Evolutionary conservation across 2,113 vertebrate genomes (phyloP).

Genomic region (Oceanites oceanicus): DNA sequence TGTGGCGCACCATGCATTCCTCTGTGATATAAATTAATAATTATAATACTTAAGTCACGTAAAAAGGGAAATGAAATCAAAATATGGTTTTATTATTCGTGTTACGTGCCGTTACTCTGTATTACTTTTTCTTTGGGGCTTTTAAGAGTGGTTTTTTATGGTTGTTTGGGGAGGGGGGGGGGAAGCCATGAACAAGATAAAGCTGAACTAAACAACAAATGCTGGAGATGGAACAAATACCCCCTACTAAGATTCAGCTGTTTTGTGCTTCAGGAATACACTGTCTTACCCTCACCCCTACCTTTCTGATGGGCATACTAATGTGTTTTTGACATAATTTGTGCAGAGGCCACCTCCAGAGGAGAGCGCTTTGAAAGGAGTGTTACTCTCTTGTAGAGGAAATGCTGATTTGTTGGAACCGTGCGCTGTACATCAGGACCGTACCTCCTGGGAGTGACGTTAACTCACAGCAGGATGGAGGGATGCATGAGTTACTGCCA

Average conservation of each 20-base stretch:
- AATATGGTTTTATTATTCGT: not conserved
- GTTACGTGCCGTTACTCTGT: not conserved
- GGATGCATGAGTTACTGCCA: not conserved
- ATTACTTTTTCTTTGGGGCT: not conserved
- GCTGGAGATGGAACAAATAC: not conserved
- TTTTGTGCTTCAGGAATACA: not conserved
- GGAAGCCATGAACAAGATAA: not conserved
- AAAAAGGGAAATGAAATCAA: not conserved
- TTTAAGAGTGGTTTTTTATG: not conserved
- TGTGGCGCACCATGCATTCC: not conserved
- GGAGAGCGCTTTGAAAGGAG: not conserved
- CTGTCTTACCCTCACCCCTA: not conserved
- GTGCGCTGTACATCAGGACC: not conserved
- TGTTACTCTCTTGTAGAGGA: not conserved
- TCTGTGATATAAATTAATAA: not conserved
- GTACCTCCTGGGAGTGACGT: not conserved
- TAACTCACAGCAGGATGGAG: not conserved
- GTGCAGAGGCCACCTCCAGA: not conserved
- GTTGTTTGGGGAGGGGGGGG: not conserved
- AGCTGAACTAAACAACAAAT: not conserved
- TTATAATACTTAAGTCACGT: not conserved
- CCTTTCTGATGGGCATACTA: not conserved
- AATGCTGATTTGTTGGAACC: not conserved
- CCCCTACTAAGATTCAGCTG: not conserved
- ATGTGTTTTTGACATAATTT: not conserved